phyloP scores from a whole-genome alignment of 2,888 invertebrate species.

The Acronicta psi region DNA sequence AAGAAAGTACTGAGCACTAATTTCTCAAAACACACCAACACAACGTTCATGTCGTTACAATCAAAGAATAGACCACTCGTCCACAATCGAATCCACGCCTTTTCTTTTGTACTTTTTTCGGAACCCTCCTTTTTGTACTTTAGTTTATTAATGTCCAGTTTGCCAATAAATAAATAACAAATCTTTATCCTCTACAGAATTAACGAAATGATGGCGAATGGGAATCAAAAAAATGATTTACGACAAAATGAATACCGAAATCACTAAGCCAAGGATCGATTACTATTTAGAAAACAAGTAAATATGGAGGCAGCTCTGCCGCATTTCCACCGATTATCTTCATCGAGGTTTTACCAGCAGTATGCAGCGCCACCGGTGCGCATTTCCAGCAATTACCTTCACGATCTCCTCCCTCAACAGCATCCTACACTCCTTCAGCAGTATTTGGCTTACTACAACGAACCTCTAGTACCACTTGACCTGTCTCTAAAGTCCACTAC shows the following conservation, averaged over 20 bases:
- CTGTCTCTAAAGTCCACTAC: slow-evolving; percentile 92
- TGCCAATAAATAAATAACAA: slow-evolving; percentile 35
- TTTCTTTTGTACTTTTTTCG: slow-evolving; percentile 53
- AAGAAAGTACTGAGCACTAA: slow-evolving; percentile 20
- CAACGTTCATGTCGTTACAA: slow-evolving; percentile 67
- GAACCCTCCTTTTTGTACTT: slow-evolving; percentile 51
- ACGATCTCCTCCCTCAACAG: slow-evolving; percentile 82
- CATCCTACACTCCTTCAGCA: slow-evolving; percentile 86
- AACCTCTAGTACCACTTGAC: slow-evolving; percentile 92
- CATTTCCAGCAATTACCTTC: slow-evolving; percentile 80
- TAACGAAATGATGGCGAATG: slow-evolving; percentile 36
- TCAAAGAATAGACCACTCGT: slow-evolving; percentile 80
- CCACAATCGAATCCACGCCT: slow-evolving; percentile 63
- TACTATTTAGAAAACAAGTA: slow-evolving; percentile 24
- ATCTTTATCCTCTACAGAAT: slow-evolving; percentile 64
- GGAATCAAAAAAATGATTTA: slow-evolving; percentile 32
- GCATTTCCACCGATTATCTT: slow-evolving; percentile 78
- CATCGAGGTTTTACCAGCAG: slow-evolving; percentile 83
- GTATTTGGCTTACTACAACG: slow-evolving; percentile 89
- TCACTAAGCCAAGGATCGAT: slow-evolving; percentile 37
- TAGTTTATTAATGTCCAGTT: slow-evolving; percentile 57
- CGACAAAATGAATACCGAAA: slow-evolving; percentile 48
- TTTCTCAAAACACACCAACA: slow-evolving; percentile 54
- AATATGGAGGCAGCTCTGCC: slow-evolving; percentile 84
- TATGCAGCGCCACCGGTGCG: slow-evolving; percentile 80